Evolutionary conservation across 2,113 vertebrate species (phyloP).

Genomic region (Anser brachyrhynchus): DNA sequence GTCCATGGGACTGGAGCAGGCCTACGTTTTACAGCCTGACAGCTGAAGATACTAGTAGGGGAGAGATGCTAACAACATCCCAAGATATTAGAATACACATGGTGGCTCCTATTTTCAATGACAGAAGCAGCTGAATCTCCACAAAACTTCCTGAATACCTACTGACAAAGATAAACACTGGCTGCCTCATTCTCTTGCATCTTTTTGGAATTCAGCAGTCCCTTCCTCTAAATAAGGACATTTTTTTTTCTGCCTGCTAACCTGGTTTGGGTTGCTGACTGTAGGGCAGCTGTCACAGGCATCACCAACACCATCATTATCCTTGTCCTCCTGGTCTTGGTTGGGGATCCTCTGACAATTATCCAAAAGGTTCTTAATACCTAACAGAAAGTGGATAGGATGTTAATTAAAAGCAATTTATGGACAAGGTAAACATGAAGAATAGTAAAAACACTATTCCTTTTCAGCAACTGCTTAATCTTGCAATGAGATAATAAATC

Average conservation of each 20-base stretch:
- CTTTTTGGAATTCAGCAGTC: background rate
- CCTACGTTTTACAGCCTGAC: background rate
- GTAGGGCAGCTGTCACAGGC: conserved; percentile 95
- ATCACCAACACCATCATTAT: conserved; percentile 93
- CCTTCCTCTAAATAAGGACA: background rate
- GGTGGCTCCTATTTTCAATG: background rate
- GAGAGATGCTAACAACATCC: background rate
- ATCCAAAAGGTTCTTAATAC: conserved; percentile 91
- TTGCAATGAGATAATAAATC: background rate
- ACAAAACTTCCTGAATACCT: background rate
- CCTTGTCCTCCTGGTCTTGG: conserved; percentile 85
- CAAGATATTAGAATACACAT: background rate
- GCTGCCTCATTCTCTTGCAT: background rate
- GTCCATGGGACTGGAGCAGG: accelerated
- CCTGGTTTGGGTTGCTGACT: conserved; percentile 94
- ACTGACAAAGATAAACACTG: background rate
- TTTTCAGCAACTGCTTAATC: background rate
- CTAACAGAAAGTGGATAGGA: conserved; percentile 68
- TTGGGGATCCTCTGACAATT: conserved; percentile 92
- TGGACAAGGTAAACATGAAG: background rate
- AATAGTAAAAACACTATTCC: background rate
- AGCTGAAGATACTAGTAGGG: background rate
- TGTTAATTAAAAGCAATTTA: background rate
- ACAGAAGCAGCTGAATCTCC: background rate
- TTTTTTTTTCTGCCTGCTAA: conserved; percentile 55